These are phyloP conservation scores for Uropsilus gracilis DNA, from an alignment of 2,113 vertebrate species.

Conservation along the genomic window DNA sequence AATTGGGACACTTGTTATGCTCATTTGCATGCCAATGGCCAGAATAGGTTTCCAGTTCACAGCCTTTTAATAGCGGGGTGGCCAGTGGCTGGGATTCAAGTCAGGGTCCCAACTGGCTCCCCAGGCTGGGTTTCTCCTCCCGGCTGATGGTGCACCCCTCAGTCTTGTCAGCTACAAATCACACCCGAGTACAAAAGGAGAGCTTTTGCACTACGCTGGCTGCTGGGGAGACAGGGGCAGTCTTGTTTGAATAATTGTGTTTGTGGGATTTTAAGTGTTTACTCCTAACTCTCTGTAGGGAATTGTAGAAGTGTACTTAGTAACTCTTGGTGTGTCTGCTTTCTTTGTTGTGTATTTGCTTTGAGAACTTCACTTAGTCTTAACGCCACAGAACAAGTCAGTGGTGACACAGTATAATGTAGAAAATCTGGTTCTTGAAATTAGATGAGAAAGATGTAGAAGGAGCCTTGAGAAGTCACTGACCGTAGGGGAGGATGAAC, in stretches of 20 bases:
- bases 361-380: conserved; percentile 1
- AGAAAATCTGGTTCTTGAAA: not conserved
- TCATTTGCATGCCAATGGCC: conserved; percentile 66
- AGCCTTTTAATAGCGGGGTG: conserved; percentile 44
- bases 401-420: not conserved
- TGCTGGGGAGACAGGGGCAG: not conserved
- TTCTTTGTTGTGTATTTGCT: not conserved
- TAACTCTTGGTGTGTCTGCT: not conserved
- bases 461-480: not conserved
- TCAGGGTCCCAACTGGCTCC: not conserved
- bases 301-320: not conserved
- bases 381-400: not conserved
- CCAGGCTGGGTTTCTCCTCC: not conserved
- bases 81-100: not conserved
- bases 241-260: not conserved
- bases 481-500: not conserved
- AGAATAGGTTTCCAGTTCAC: conserved; percentile 66
- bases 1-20: conserved; percentile 44
- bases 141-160: not conserved
- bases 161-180: not conserved
- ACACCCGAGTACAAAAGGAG: not conserved
- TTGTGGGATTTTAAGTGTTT: not conserved
- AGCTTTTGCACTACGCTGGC: not conserved
- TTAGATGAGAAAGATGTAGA: not conserved
- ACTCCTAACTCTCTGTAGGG: not conserved